A percentile compares a stretch with the other conserved stretches of the same genome.
phyloP scores from a whole-genome alignment of 2,888 invertebrate genomes.

The Villa cingulata region DNA sequence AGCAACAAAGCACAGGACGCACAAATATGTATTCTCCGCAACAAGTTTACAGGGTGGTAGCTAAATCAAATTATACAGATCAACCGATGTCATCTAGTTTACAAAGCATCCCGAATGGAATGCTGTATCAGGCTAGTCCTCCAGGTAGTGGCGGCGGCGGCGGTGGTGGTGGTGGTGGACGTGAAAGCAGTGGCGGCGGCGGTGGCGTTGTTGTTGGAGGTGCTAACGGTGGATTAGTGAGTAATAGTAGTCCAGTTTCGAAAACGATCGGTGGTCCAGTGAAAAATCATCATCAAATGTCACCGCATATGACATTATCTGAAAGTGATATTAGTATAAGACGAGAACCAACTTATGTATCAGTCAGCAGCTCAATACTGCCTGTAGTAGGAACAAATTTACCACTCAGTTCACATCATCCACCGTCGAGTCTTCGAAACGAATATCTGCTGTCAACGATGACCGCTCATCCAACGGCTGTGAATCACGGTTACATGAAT shows the following conservation, averaged over 20 bases:
- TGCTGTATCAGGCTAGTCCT: slow-evolving; percentile 24
- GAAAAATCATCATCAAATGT: slow-evolving; percentile 30
- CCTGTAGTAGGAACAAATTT: slow-evolving; percentile 17
- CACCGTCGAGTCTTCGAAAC: slow-evolving; percentile 15
- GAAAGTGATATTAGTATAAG: slow-evolving; percentile 28
- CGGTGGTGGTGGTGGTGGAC: slow-evolving; percentile 16
- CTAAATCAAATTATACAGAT: slow-evolving; percentile 33
- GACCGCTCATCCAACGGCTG: slow-evolving; percentile 1
- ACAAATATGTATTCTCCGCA: slow-evolving; percentile 32
- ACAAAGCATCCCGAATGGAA: slow-evolving; percentile 36
- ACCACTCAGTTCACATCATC: slow-evolving; percentile 25
- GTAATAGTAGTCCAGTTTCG: slow-evolving; percentile 2
- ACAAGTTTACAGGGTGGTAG: slow-evolving; percentile 31
- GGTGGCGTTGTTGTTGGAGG: slow-evolving; percentile 12
- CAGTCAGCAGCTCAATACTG: slow-evolving; percentile 16
- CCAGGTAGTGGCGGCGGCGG: slow-evolving; percentile 17
- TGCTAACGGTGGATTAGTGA: slow-evolving; percentile 17
- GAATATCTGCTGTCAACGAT: slow-evolving; percentile 4
- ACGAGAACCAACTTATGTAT: slow-evolving; percentile 20
- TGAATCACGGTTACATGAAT: slow-evolving; percentile 10
- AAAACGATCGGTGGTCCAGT: slow-evolving; percentile 16
- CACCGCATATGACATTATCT: slow-evolving; percentile 25
- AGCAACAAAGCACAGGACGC: slow-evolving; percentile 17
- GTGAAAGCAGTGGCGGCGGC: slow-evolving; percentile 13
- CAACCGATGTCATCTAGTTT: slow-evolving; percentile 35